Percentiles rank a stretch among this genome's conserved stretches.
These are phyloP conservation scores for Plodia interpunctella DNA, from an alignment of 1,140 invertebrate species.

Conservation along the genomic window DNA sequence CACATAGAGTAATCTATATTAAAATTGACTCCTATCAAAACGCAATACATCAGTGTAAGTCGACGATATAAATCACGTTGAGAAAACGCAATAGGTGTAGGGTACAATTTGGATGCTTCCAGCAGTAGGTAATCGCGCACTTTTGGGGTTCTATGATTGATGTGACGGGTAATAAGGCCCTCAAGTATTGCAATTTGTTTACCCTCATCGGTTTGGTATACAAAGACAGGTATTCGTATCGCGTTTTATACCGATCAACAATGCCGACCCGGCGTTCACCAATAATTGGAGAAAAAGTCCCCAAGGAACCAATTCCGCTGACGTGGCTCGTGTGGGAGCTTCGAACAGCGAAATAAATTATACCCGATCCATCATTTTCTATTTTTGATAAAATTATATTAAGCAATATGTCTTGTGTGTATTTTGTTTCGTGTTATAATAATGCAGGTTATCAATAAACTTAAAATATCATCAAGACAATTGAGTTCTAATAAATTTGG, in stretches of 20 bases:
- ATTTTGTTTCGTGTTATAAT: background rate
- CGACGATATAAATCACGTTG: constrained; percentile 19
- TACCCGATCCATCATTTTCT: constrained; percentile 44
- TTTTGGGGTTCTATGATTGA: constrained; percentile 67
- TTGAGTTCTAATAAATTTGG: too few relatives aligned
- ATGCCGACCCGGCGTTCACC: constrained; percentile 39
- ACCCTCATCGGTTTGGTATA: constrained; percentile 64
- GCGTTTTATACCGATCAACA: constrained; percentile 62
- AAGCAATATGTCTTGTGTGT: background rate
- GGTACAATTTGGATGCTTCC: constrained; percentile 33
- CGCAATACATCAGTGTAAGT: constrained; percentile 15
- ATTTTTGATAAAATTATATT: constrained; percentile 31
- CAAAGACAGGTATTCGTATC: constrained; percentile 47
- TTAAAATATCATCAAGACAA: too few relatives aligned
- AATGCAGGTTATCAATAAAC: background rate
- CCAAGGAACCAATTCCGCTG: constrained; percentile 63
- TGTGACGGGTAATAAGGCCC: constrained; percentile 70
- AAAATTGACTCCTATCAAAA: constrained; percentile 17
- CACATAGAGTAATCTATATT: background rate
- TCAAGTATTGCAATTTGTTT: constrained; percentile 74
- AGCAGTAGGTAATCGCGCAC: constrained; percentile 46
- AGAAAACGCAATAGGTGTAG: constrained; percentile 18
- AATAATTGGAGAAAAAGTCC: constrained; percentile 60
- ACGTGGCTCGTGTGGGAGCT: constrained; percentile 26
- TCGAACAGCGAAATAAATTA: constrained; percentile 41